A percentile compares a stretch with the other conserved stretches of the same genome.
Conservation (phyloP, 1,140 invertebrate genomes). For the Heliconius eleuchia region DNA sequence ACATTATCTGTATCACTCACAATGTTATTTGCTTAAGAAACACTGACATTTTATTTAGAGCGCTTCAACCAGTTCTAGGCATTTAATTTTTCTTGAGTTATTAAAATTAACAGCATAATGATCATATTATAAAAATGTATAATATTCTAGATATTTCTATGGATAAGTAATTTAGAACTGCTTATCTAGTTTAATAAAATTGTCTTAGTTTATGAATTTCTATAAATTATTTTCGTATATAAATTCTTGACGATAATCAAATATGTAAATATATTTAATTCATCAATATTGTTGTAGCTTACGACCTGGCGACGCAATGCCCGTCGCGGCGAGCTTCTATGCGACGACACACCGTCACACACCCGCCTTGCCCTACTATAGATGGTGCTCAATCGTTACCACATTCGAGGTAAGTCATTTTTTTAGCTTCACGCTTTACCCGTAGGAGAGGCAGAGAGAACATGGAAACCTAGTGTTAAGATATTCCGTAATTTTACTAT, state of each 20-base stretch:
- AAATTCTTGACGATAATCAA: background rate
- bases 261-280: background rate
- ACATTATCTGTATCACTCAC: background rate
- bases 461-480: no score
- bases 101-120: background rate
- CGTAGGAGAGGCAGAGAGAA: no score
- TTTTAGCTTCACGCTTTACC: background rate
- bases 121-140: background rate
- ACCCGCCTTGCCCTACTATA: slow-evolving; percentile 72
- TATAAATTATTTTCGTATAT: background rate
- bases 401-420: slow-evolving; percentile 83
- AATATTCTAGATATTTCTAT: background rate
- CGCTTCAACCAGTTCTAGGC: background rate
- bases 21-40: background rate
- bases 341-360: slow-evolving; percentile 87
- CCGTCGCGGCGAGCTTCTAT: slow-evolving; percentile 85
- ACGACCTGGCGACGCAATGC: slow-evolving; percentile 91
- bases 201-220: background rate
- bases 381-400: slow-evolving; percentile 85
- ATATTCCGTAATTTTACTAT: no score
- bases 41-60: background rate
- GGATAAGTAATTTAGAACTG: background rate
- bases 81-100: background rate
- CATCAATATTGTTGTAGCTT: slow-evolving; percentile 81
- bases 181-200: background rate